A percentile compares a stretch with the other conserved stretches of the same genome.
Conservation (phyloP, 2,113 vertebrate genomes). For the Chloropsis hardwickii region DNA sequence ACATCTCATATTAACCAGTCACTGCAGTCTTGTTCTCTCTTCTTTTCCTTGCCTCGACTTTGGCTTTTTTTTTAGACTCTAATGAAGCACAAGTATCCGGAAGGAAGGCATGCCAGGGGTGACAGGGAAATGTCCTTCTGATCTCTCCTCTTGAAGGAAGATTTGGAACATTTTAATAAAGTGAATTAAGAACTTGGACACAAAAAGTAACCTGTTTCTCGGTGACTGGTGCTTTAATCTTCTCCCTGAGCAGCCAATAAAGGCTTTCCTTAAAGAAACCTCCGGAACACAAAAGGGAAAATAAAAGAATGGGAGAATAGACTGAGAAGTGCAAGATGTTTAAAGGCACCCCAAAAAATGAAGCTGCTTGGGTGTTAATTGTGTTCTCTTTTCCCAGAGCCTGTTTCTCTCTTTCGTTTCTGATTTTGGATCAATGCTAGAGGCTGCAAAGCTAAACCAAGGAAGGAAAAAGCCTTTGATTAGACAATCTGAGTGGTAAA, state of each 20-base stretch:
- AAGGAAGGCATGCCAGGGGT: conserved; percentile 52
- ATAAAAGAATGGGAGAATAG: conserved; percentile 39
- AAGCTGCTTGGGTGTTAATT: conserved; percentile 76
- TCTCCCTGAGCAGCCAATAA: conserved; percentile 60
- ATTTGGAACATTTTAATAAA: conserved; percentile 74
- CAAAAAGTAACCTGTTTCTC: conserved; percentile 71
- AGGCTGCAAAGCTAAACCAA: conserved; percentile 53
- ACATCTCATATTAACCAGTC: neutral
- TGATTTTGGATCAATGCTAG: conserved; percentile 65
- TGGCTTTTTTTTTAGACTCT: neutral
- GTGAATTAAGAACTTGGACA: conserved; percentile 70
- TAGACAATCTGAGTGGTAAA: conserved; percentile 68
- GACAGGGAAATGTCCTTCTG: conserved; percentile 61
- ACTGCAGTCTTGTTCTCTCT: conserved; percentile 10
- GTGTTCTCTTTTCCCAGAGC: conserved; percentile 67
- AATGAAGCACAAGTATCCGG: conserved; percentile 54
- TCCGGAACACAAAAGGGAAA: conserved; percentile 53
- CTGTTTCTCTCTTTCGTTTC: conserved; percentile 36
- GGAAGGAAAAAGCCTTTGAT: conserved; percentile 72
- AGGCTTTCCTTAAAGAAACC: conserved; percentile 65
- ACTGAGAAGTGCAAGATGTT: conserved; percentile 23
- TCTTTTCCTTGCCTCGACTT: conserved; percentile 12
- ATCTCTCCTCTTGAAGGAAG: conserved; percentile 63
- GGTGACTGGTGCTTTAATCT: conserved; percentile 65
- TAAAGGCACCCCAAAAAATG: conserved; percentile 71